Conservation (phyloP, 2,113 vertebrate species). For the Alethe castanea region DNA sequence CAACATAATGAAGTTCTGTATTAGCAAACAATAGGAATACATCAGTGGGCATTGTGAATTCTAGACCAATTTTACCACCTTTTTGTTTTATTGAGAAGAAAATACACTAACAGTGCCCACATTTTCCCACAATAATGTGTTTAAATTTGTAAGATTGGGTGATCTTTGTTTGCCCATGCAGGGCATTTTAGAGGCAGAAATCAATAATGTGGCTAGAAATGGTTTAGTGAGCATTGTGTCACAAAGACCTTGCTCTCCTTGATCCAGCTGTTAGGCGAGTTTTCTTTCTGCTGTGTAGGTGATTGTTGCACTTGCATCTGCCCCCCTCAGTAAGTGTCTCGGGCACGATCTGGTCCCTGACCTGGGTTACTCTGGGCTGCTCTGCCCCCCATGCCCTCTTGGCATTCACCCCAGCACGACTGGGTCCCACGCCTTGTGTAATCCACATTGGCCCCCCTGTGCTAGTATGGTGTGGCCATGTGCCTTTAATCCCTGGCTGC, state of each 20-base stretch:
- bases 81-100: conserved; percentile 39
- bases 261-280: not conserved
- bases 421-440: not conserved
- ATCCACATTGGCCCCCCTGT: fast-evolving
- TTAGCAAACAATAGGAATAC: not conserved
- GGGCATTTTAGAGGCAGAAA: not conserved
- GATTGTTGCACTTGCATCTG: not conserved
- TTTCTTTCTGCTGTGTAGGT: not conserved
- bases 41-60: not conserved
- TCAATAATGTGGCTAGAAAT: not conserved
- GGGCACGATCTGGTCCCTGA: fast-evolving
- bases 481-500: not conserved
- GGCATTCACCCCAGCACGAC: fast-evolving
- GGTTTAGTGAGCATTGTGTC: not conserved
- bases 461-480: not conserved
- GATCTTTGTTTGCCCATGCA: not conserved
- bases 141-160: not conserved
- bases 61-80: not conserved
- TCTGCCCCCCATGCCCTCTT: fast-evolving
- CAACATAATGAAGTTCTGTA: not conserved
- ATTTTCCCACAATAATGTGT: not conserved
- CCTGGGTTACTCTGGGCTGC: not conserved
- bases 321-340: fast-evolving
- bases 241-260: not conserved
- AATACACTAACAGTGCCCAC: not conserved